These are phyloP conservation scores for Ylistrum balloti DNA, from an alignment of 1,140 invertebrate species.

Conservation along the genomic window DNA sequence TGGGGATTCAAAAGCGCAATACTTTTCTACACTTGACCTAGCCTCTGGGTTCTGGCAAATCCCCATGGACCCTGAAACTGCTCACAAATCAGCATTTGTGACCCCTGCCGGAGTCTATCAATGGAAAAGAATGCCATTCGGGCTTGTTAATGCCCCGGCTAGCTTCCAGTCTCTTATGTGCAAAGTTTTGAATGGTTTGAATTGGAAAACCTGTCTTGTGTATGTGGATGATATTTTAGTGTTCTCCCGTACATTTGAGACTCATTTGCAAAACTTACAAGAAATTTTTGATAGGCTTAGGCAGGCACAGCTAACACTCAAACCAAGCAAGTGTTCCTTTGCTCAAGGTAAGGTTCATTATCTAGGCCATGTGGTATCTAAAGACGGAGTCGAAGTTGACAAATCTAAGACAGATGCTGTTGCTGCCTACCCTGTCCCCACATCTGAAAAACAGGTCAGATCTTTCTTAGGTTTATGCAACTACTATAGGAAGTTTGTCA, in stretches of 20 bases:
- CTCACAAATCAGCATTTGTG: slow-evolving; percentile 58
- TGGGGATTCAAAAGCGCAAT: slow-evolving; percentile 49
- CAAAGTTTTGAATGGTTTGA: slow-evolving; percentile 42
- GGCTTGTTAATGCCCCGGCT: slow-evolving; percentile 58
- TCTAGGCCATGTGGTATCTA: slow-evolving; percentile 58
- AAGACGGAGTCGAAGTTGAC: slow-evolving; percentile 58
- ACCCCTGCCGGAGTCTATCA: slow-evolving; percentile 56
- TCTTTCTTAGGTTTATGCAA: too few species aligned
- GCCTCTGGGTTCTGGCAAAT: slow-evolving; percentile 63
- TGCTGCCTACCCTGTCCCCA: slow-evolving; percentile 24
- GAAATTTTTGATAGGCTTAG: slow-evolving; percentile 53
- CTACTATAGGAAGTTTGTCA: too few species aligned
- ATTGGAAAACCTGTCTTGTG: slow-evolving; percentile 49
- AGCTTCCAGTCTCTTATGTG: slow-evolving; percentile 50
- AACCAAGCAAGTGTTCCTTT: slow-evolving; percentile 60
- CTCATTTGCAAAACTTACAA: slow-evolving; percentile 57
- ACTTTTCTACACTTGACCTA: slow-evolving; percentile 59
- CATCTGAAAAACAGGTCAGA: too few species aligned
- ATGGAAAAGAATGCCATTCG: slow-evolving; percentile 61
- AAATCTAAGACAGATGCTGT: slow-evolving; percentile 53
- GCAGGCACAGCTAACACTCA: slow-evolving; percentile 48
- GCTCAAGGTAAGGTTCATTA: slow-evolving; percentile 55
- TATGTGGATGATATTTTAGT: slow-evolving; percentile 63
- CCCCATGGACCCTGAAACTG: slow-evolving; percentile 53
- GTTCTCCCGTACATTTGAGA: slow-evolving; percentile 52